Base-by-base conservation (phyloP, 2,888 invertebrate genomes). In the Meandrusa payeni region DNA sequence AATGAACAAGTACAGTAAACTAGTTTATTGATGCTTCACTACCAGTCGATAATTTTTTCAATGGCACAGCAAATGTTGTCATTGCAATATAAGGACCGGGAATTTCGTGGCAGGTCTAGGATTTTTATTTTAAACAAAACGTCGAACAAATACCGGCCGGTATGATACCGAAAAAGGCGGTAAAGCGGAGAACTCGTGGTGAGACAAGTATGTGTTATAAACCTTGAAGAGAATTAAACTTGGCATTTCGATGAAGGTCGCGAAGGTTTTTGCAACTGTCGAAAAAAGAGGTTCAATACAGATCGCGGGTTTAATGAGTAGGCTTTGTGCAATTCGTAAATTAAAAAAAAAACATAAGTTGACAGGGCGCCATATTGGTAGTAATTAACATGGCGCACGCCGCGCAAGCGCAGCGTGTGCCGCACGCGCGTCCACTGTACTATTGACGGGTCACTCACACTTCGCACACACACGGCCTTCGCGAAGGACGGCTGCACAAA, bases 341-440 rank as follows among this genome's bases (percentile, higher is more conserved):
- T 65, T 68, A 61, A 76, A 77, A 75, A 71, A 66, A 73, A 75
- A n/a, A n/a, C n/a, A 69, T 69, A 77, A 72, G 73, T 79, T 73
- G 80, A 76, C 67, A 64, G 70, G 66, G 70, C 75, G 69, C 75
- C 76, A 79, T 85, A 83, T 79, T 78, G 82, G 78, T 73, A 68
- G 78, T 81, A 85, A 86, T 86, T 86, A 82, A 77, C 70, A 72
- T 74, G 74, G 76, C 69, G 67, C 64, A 62, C 49, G 65, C 63
- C 62, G 60, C 66, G 60, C 66, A 59, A n/a, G 37, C 42, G 69
- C 66, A 59, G 53, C 55, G 54, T 64, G 64, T 59, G 65, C 56
- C 60, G 54, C 59, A 60, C 57, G 52, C 54, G 44, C 59, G 46
- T 50, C 34, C 43, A 48, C 55, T 55, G 27, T 10, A 19, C 44